Conservation (phyloP, 2,888 invertebrate species). For the Hypomecis punctinalis region DNA sequence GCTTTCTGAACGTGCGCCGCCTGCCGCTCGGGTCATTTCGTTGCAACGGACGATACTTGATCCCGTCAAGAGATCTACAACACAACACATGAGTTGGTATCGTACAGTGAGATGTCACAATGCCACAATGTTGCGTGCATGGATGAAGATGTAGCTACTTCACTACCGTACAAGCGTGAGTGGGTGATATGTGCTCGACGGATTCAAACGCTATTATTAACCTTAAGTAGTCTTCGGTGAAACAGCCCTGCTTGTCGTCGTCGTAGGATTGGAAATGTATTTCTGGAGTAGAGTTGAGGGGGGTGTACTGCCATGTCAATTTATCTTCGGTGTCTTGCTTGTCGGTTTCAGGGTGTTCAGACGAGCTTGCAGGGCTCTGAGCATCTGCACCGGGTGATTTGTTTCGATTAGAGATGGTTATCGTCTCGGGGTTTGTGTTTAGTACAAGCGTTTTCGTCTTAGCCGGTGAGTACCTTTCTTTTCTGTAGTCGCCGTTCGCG, state of each 20-base stretch:
- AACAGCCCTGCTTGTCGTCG: conserved; percentile 68
- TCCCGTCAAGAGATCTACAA: conserved; percentile 87
- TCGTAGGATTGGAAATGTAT: conserved; percentile 85
- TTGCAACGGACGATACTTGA: conserved; percentile 86
- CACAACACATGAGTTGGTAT: conserved; percentile 80
- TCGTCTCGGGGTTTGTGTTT: conserved; percentile 69
- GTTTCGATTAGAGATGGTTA: conserved; percentile 74
- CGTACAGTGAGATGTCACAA: conserved; percentile 67
- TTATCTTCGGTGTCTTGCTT: conserved; percentile 61
- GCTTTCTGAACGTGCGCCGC: conserved; percentile 85
- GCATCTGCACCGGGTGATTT: conserved; percentile 76
- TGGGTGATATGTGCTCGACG: conserved; percentile 57
- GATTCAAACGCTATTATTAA: conserved; percentile 70
- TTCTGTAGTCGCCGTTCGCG: conserved; percentile 73
- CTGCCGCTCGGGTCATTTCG: conserved; percentile 87
- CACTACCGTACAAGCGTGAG: conserved; percentile 60
- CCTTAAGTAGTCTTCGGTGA: conserved; percentile 82
- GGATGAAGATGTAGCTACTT: conserved; percentile 62
- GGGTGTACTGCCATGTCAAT: conserved; percentile 78
- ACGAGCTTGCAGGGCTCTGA: conserved; percentile 71
- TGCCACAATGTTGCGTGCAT: conserved; percentile 59
- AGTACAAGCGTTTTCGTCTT: conserved; percentile 77
- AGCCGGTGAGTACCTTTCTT: conserved; percentile 77
- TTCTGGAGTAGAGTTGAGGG: conserved; percentile 72
- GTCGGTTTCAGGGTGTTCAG: conserved; percentile 57